Conservation (phyloP, 2,888 invertebrate species). For the Coenonympha arcania region DNA sequence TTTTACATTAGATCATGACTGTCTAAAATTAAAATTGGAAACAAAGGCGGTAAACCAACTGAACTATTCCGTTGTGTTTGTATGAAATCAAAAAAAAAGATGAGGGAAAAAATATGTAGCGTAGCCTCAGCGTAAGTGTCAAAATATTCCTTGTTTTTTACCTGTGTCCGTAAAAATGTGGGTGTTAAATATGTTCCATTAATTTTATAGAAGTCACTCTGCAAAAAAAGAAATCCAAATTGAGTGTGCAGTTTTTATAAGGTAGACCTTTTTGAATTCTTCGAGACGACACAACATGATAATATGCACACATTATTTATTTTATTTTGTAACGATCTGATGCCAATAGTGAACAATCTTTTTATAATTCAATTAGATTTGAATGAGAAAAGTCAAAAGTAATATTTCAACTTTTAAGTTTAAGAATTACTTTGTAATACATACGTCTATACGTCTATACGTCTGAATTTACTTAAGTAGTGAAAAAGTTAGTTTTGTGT, state of each 20-base stretch:
- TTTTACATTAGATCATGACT: too few species aligned
- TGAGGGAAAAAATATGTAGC: slow-evolving; percentile 4
- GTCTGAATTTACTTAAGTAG: too few species aligned
- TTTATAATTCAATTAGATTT: too few species aligned
- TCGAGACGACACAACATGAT: slow-evolving; percentile 22
- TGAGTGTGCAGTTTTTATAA: slow-evolving; percentile 17
- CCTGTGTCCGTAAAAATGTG: slow-evolving; percentile 58
- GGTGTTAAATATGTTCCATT: slow-evolving; percentile 65
- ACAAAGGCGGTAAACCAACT: too few species aligned
- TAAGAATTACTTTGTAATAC: too few species aligned
- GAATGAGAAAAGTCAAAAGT: too few species aligned
- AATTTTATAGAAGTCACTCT: slow-evolving; percentile 73
- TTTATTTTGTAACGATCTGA: not conserved
- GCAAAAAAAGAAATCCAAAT: slow-evolving; percentile 56
- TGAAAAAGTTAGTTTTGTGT: too few species aligned
- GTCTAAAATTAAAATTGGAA: too few species aligned
- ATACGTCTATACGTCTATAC: too few species aligned
- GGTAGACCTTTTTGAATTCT: slow-evolving; percentile 3
- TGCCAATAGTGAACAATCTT: too few species aligned
- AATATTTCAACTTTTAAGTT: too few species aligned
- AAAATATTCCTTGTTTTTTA: slow-evolving; percentile 41
- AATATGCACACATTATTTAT: slow-evolving; percentile 1
- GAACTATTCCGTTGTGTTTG: not conserved
- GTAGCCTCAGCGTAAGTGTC: slow-evolving; percentile 33
- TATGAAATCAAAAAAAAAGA: not conserved